These are phyloP conservation scores for roundworm (Caenorhabditis elegans) DNA, from an alignment of 1,140 invertebrate genomes.

Conservation along the genomic window WBcel235 BX284602.5:11438501-11439000, in stretches of 20 bases:
- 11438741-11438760: no score
- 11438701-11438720: no score
- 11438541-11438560: constrained; percentile 17
- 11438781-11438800: background rate
- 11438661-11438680: background rate
- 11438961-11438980: no score
- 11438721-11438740: background rate
- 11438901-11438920: no score
- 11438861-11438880: background rate
- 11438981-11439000: no score
- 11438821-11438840: background rate
- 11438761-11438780: background rate
- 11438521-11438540: background rate
- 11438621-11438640: background rate
- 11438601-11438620: background rate
- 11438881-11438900: no score
- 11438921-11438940: background rate
- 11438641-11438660: background rate
- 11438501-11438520: background rate
- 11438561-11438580: constrained; percentile 33
- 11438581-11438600: constrained; percentile 24
- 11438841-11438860: background rate
- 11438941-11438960: no score
- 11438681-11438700: background rate
- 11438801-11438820: background rate